Base-by-base conservation (phyloP, 2,113 vertebrate genomes). In the Polypterus bichir region DNA sequence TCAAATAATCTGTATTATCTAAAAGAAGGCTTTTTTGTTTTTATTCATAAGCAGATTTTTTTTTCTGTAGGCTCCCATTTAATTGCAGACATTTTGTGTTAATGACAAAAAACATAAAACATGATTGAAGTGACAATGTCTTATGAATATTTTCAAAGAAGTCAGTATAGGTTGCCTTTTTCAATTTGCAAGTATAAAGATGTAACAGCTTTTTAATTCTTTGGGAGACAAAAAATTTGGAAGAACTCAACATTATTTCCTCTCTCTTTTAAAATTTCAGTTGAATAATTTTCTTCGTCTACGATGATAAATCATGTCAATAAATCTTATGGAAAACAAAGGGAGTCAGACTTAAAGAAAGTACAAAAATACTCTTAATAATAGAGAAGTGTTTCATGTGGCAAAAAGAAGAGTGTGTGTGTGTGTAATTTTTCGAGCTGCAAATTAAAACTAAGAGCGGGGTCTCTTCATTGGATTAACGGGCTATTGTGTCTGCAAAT, bases 401-500 rank as follows among this genome's bases (percentile, higher is more conserved):
- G 27, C 27, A 72, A 73, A 76, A 63, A 73, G 69, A 66, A 57
- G 72, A 60, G 47, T 71, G 73, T 70, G 66, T 63, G 69, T 65
- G 70, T 27, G 27, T 27, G 27, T 27, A 2, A 27, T 27, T 27
- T 27, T 27, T 27, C 27, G 71, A 74, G 81, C 80, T 66, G 64
- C 72, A 51, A 78, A 83, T 83, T 83, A 82, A 87, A 86, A 85
- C 84, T 80, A 77, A 86, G 45, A 7, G 73, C 72, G 69, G 76
- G 75, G 56, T 54, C 68, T 72, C 70, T 79, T 89, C 84, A 86
- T 86, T 86, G 81, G 80, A 86, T 83, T 84, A 87, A 73, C 73
- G 83, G 79, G 76, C 84, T 86, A 87, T 88, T 89, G 85, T 89
- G 80, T 79, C 80, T 86, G 86, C 80, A 81, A 88, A 85, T 86